Percentiles rank a stretch among this genome's conserved stretches.
phyloP scores from a whole-genome alignment of 2,113 vertebrate genomes.

The Mystacornis crossleyi region DNA sequence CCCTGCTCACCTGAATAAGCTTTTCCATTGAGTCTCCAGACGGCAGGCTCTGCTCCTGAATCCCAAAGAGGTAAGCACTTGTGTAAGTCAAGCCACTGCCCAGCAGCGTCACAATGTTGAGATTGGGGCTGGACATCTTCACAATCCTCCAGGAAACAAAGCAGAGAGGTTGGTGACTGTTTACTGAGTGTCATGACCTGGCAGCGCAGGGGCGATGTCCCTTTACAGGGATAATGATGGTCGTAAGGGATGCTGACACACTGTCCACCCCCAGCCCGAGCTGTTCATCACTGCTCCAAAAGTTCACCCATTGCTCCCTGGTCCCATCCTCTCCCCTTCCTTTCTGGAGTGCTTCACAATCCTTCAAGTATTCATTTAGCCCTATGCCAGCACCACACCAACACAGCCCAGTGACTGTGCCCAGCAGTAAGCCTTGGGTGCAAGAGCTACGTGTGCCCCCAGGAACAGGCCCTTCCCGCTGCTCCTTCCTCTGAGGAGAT shows the following conservation, averaged over 20 bases:
- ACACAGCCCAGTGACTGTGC: accelerated
- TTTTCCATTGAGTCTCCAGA: slow-evolving; percentile 68
- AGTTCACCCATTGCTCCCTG: not conserved
- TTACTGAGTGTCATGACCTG: not conserved
- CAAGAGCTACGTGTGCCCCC: not conserved
- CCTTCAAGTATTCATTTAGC: not conserved
- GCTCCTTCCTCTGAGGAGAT: not conserved
- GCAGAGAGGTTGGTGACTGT: not conserved
- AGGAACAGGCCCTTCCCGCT: not conserved
- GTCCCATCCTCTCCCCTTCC: not conserved
- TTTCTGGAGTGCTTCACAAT: not conserved
- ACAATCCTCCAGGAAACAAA: slow-evolving; percentile 85
- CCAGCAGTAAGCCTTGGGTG: not conserved
- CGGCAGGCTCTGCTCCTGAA: slow-evolving; percentile 72
- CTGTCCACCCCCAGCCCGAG: not conserved
- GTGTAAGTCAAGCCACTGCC: slow-evolving; percentile 90
- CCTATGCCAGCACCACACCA: not conserved
- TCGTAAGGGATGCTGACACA: not conserved
- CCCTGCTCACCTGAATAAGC: slow-evolving; percentile 80
- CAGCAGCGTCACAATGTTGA: slow-evolving; percentile 90
- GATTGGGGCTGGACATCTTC: slow-evolving; percentile 99
- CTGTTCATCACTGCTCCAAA: not conserved
- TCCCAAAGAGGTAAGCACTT: slow-evolving; percentile 90
- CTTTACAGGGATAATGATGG: not conserved
- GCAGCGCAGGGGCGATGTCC: not conserved